Evolutionary conservation across 2,113 vertebrate species (phyloP).

Genomic region (Cyprinodon brontotheroides): DNA sequence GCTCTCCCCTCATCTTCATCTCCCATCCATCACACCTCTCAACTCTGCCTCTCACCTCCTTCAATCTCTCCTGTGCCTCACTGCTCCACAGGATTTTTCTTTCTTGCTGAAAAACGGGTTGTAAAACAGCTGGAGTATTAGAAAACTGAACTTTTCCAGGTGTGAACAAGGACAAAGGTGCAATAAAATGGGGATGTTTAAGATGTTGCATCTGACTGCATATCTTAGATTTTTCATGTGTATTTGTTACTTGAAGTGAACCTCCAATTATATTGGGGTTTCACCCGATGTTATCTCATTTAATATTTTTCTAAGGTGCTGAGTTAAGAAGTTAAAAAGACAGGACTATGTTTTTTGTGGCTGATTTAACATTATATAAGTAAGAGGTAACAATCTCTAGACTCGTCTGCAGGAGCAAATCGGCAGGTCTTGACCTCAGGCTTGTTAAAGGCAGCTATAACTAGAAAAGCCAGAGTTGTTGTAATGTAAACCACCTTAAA

Average conservation of each 20-base stretch:
- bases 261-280: slow-evolving; percentile 29
- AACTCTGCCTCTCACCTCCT: slow-evolving; percentile 60
- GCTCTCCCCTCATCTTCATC: slow-evolving; percentile 54
- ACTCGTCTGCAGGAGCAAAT: slow-evolving; percentile 66
- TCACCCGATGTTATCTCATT: slow-evolving; percentile 34
- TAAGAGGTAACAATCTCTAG: slow-evolving; percentile 61
- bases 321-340: slow-evolving; percentile 24
- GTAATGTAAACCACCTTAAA: slow-evolving; percentile 39
- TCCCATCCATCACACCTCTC: slow-evolving; percentile 68
- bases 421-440: slow-evolving; percentile 66
- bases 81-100: slow-evolving; percentile 34
- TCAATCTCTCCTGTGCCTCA: slow-evolving; percentile 34
- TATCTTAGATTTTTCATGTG: slow-evolving; percentile 12
- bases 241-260: slow-evolving; percentile 26
- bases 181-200: slow-evolving; percentile 12
- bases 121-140: slow-evolving; percentile 33
- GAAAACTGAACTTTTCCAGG: slow-evolving; percentile 10
- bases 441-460: slow-evolving; percentile 58
- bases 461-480: slow-evolving; percentile 39
- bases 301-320: slow-evolving; percentile 19
- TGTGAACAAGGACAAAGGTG: slow-evolving; percentile 39
- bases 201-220: slow-evolving; percentile 1
- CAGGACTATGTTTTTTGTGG: slow-evolving; percentile 15
- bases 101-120: slow-evolving; percentile 29
- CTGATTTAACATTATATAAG: slow-evolving; percentile 58